These are phyloP conservation scores for Anoncus sp. DNA, from an alignment of 2,888 invertebrate species.

Conservation along the genomic window DNA sequence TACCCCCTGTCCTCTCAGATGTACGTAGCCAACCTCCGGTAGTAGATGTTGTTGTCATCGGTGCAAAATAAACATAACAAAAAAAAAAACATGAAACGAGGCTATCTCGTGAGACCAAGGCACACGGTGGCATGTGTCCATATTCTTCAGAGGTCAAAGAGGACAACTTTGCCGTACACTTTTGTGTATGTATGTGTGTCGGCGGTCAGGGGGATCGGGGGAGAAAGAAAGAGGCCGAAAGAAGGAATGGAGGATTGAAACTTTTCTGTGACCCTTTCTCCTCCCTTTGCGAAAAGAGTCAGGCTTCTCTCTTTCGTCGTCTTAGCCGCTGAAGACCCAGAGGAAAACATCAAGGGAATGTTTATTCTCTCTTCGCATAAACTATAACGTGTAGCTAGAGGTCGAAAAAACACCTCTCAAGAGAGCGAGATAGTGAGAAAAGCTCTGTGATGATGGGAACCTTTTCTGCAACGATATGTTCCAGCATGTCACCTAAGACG, in stretches of 20 bases:
- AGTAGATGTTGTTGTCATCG: conserved; percentile 32
- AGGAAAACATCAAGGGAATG: conserved; percentile 66
- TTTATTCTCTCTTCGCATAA: conserved; percentile 57
- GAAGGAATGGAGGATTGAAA: conserved; percentile 34
- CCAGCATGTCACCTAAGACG: conserved; percentile 30
- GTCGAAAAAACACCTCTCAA: conserved; percentile 35
- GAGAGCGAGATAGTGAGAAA: conserved; percentile 6
- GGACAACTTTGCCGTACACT: too few species aligned
- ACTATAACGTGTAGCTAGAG: conserved; percentile 23
- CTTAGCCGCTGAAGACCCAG: conserved; percentile 39
- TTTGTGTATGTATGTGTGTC: too few species aligned
- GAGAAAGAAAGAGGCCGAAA: conserved; percentile 36
- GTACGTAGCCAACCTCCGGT: not conserved
- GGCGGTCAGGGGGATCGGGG: conserved; percentile 15
- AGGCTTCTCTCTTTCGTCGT: conserved; percentile 22
- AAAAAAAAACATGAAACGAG: too few species aligned
- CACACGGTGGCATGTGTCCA: not conserved
- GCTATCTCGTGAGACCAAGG: not conserved
- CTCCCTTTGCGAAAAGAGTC: conserved; percentile 39
- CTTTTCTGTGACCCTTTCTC: conserved; percentile 42
- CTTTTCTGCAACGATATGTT: conserved; percentile 7
- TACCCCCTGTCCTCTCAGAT: too few species aligned
- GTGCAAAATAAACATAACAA: too few species aligned
- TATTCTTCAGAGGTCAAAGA: conserved; percentile 38
- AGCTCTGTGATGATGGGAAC: conserved; percentile 5